Percentiles rank a stretch among this genome's conserved stretches.
Evolutionary conservation across 2,113 vertebrate genomes (phyloP).

Genomic region (Pedetes capensis): DNA sequence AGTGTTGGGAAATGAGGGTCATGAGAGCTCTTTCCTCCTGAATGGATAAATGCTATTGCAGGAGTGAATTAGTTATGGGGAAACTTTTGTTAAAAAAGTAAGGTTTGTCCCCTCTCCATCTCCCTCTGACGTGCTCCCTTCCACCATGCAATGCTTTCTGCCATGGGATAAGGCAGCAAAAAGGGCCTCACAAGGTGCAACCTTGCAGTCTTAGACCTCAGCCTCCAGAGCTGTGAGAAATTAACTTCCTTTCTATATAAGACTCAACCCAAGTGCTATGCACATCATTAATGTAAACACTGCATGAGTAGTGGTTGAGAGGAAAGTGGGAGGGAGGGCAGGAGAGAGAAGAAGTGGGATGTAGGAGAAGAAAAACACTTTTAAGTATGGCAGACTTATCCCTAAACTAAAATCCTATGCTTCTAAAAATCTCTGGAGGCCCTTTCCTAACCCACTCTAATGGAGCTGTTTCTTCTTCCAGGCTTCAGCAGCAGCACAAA

Average conservation of each 20-base stretch:
- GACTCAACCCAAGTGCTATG: background rate
- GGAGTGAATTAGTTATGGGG: too few species aligned
- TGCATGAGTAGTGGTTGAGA: background rate
- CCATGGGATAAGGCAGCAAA: background rate
- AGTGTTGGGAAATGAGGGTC: background rate
- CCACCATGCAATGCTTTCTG: background rate
- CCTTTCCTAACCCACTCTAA: background rate
- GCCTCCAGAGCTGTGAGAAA: too few species aligned
- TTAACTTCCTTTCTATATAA: background rate
- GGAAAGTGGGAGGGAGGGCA: background rate
- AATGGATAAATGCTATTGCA: background rate
- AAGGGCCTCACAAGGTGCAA: background rate
- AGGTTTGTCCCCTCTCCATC: accelerated
- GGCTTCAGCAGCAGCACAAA: background rate
- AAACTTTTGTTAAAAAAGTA: background rate
- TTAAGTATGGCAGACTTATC: background rate
- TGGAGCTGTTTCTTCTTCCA: background rate
- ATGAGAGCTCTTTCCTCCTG: background rate
- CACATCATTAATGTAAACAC: background rate
- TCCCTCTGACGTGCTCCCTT: too few species aligned
- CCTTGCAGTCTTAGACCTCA: background rate
- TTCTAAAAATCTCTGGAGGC: background rate
- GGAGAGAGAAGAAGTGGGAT: background rate
- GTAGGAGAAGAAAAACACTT: background rate
- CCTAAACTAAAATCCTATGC: background rate